Evolutionary conservation across 1,140 invertebrate genomes (phyloP).

Genomic region (Charaxes varanes): DNA sequence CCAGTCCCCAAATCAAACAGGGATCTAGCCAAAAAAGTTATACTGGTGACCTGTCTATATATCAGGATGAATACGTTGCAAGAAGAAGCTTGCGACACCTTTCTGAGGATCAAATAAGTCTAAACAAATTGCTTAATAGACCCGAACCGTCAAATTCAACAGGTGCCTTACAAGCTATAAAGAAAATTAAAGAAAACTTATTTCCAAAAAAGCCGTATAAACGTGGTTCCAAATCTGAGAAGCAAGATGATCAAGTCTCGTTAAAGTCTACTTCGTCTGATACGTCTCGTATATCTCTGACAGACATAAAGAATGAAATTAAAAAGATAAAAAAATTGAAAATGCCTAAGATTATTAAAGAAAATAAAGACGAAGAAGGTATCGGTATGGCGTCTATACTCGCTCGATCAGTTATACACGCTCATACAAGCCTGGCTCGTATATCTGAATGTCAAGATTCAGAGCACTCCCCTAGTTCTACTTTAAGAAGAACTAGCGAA

Average conservation of each 20-base stretch:
- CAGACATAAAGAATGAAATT: slow-evolving; percentile 64
- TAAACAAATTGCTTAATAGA: slow-evolving; percentile 50
- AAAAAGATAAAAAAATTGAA: slow-evolving; percentile 62
- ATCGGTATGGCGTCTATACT: slow-evolving; percentile 78
- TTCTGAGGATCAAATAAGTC: slow-evolving; percentile 55
- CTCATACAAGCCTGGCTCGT: slow-evolving; percentile 76
- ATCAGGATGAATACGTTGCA: slow-evolving; percentile 50
- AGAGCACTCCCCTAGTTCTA: slow-evolving; percentile 58
- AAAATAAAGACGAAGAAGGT: slow-evolving; percentile 74
- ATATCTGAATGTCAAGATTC: slow-evolving; percentile 75
- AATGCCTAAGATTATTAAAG: slow-evolving; percentile 72
- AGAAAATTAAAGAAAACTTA: slow-evolving; percentile 51
- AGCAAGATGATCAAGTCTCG: slow-evolving; percentile 56
- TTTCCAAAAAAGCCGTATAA: slow-evolving; percentile 43
- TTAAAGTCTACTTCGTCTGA: slow-evolving; percentile 59
- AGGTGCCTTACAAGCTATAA: slow-evolving; percentile 47
- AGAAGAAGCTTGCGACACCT: slow-evolving; percentile 52
- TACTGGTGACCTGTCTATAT: slow-evolving; percentile 49
- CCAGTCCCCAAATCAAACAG: slow-evolving; percentile 31
- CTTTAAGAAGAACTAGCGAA: slow-evolving; percentile 59
- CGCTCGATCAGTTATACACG: slow-evolving; percentile 77
- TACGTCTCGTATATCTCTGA: slow-evolving; percentile 57
- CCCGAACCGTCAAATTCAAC: slow-evolving; percentile 38
- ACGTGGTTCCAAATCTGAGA: slow-evolving; percentile 39
- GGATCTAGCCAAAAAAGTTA: slow-evolving; percentile 38